Evolutionary conservation across 2,113 vertebrate genomes (phyloP), one percentile per base, ranked within the genome.

Genomic region (Emydura subglobosa): DNA sequence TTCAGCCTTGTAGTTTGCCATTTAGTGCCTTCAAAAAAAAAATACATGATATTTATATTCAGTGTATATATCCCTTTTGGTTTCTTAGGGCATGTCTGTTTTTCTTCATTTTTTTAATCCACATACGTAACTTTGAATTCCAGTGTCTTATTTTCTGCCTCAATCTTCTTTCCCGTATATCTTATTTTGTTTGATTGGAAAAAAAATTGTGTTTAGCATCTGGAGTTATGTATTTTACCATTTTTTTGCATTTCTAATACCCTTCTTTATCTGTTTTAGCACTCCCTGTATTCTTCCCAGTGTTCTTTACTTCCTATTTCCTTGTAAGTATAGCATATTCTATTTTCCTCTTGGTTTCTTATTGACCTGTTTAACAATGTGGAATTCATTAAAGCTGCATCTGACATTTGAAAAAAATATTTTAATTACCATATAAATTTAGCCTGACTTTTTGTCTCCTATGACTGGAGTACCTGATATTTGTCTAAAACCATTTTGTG

Each of bases 301-400:
- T 93, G 95, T 97, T 96, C 94, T 96, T 97, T 97, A 89, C 97
- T 96, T 97, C 95, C 95, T 96, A 95, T 96, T 97, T 98, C 97
- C 97, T 97, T 97, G 85, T 94, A 97, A 97, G 94, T 96, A 91
- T 84, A 96, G 86, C 51, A 74, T 83, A 96, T 95, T 95, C 85
- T 96, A 68, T 86, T 85, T 79, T 92, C 55, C 89, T 92, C 53
- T 92, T 87, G 86, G 94, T 95, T 93, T 89, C 78, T 29, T 94
- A 65, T 91, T 94, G 72, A 87, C 54, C 53, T 97, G 31, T 96
- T 95, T 93, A 94, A 79, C 85, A 87, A 51, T 88, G 59, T 91
- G 82, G 86, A 86, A 9, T 93, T 94, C 81, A 87, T 25, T 86
- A 87, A 91, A 89, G 82, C 93, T 97, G 34, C 91, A 85, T 95